Evolutionary conservation across 2,797 vertebrate genomes (phyloP).

Genomic region (Melanotaenia nigrans): DNA sequence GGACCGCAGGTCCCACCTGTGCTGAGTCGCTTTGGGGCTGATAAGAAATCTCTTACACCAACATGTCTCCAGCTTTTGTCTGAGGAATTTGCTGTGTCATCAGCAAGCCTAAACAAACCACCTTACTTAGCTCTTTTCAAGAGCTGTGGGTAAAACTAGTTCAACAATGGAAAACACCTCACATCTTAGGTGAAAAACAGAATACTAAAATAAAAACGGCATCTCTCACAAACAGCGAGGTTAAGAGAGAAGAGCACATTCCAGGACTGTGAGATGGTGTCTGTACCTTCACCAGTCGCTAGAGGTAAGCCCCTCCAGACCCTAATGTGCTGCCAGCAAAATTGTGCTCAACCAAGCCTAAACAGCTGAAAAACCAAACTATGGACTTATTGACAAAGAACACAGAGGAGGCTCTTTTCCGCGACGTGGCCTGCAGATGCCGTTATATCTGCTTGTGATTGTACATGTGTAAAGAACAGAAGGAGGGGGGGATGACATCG

Average conservation of each 20-base stretch:
- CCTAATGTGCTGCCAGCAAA: constrained; percentile 43
- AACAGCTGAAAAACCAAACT: constrained; percentile 52
- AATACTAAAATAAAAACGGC: background rate
- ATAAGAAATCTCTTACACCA: constrained; percentile 69
- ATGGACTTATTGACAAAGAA: constrained; percentile 49
- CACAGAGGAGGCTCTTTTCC: constrained; percentile 36
- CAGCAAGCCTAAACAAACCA: constrained; percentile 66
- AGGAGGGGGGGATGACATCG: constrained; percentile 3
- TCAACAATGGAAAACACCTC: constrained; percentile 37
- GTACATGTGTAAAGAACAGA: constrained; percentile 5
- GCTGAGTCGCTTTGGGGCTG: constrained; percentile 54
- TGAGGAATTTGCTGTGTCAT: constrained; percentile 78
- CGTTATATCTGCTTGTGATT: constrained; percentile 39
- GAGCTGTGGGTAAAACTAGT: constrained; percentile 48
- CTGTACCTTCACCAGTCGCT: constrained; percentile 64
- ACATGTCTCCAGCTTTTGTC: constrained; percentile 70
- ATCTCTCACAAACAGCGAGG: constrained; percentile 17
- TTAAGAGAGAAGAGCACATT: constrained; percentile 67
- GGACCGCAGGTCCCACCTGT: constrained; percentile 73
- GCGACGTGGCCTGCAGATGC: constrained; percentile 11
- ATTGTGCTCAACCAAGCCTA: constrained; percentile 48
- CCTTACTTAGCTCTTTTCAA: constrained; percentile 59
- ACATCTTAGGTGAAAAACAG: constrained; percentile 53
- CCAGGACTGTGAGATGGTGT: constrained; percentile 75
- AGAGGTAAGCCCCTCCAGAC: constrained; percentile 68